Percentiles rank a stretch among this genome's conserved stretches.
Evolutionary conservation across 2,797 vertebrate species (phyloP).

Genomic region (Myiothlypis coronata): DNA sequence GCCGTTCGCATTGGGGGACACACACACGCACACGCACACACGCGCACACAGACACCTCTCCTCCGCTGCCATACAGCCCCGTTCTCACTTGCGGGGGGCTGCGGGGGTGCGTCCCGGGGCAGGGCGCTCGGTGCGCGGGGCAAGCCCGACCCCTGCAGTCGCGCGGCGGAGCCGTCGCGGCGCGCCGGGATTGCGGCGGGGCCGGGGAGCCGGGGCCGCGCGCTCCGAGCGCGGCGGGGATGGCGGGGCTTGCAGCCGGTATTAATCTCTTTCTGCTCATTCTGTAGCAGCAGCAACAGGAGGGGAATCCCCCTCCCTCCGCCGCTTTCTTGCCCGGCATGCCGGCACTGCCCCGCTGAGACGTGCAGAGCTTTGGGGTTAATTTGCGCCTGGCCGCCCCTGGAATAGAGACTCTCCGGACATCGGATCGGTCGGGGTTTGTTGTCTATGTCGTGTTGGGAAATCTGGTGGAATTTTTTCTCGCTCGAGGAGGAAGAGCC

Average conservation of each 20-base stretch:
- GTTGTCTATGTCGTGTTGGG: constrained; percentile 78
- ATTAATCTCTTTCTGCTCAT: constrained; percentile 51
- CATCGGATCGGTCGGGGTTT: constrained; percentile 50
- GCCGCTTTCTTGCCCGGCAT: background rate
- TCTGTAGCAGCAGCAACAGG: constrained; percentile 44
- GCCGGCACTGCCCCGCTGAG: constrained; percentile 63
- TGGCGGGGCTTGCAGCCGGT: background rate
- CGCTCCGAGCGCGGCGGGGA: background rate
- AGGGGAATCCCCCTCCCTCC: background rate
- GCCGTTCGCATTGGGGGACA: background rate
- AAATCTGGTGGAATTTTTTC: constrained; percentile 70
- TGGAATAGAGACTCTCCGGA: constrained; percentile 56
- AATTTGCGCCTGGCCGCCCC: constrained; percentile 36
- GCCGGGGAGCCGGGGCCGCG: background rate
- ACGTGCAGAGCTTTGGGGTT: constrained; percentile 60
- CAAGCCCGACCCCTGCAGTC: constrained; percentile 80
- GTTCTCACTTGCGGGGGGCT: background rate
- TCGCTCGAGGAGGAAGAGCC: constrained; percentile 65
- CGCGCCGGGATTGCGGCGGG: constrained; percentile 18
- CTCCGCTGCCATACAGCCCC: background rate
- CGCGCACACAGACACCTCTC: no score
- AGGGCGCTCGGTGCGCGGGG: constrained; percentile 56
- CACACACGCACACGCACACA: no score
- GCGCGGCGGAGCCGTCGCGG: constrained; percentile 28
- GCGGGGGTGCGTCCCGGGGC: background rate